A percentile compares a stretch with the other conserved stretches of the same genome.
phyloP scores from a whole-genome alignment of 2,797 vertebrate species.

The Catharus ustulatus region DNA sequence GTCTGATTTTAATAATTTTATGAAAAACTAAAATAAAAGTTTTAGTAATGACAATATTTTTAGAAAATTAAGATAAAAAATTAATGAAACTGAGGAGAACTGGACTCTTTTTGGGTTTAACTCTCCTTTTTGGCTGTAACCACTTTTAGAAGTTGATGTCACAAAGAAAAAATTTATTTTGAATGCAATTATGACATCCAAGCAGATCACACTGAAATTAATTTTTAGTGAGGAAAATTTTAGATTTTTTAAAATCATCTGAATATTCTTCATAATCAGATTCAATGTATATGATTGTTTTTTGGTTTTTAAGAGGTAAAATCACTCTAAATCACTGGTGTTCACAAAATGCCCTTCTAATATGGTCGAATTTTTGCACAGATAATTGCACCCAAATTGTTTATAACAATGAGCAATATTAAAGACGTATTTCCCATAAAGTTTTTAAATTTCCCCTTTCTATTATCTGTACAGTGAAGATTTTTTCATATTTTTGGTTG shows the following conservation, averaged over 20 bases:
- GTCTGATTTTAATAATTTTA: background rate
- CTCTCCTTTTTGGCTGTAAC: background rate
- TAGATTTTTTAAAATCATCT: background rate
- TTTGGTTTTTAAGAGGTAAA: background rate
- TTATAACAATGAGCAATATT: background rate
- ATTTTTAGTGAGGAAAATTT: background rate
- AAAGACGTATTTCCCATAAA: background rate
- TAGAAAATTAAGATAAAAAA: background rate
- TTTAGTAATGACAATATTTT: background rate
- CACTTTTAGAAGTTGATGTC: background rate
- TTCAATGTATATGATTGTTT: background rate
- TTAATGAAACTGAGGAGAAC: background rate
- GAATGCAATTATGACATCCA: background rate
- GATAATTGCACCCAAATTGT: background rate
- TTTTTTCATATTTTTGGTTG: background rate
- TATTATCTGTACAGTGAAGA: background rate
- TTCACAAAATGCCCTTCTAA: background rate
- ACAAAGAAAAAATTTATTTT: background rate
- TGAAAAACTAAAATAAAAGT: background rate
- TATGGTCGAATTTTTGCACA: background rate
- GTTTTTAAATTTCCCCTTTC: background rate
- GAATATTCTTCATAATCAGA: background rate
- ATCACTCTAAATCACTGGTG: background rate
- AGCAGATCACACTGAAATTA: background rate
- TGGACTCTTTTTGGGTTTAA: background rate